phyloP scores from a whole-genome alignment of 2,888 invertebrate genomes.

The Cynaeus angustus region DNA sequence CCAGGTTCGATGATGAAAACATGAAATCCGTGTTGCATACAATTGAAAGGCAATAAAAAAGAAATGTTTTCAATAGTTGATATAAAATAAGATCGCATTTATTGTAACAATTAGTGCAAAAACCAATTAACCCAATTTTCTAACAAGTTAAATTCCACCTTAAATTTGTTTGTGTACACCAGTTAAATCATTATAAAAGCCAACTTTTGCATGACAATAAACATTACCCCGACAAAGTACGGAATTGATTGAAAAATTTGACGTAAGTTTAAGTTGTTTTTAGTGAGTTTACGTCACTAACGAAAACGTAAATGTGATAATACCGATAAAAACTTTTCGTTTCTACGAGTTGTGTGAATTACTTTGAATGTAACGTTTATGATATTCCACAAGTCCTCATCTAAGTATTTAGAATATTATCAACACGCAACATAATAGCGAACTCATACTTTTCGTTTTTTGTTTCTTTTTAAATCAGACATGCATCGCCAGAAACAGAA shows the following conservation, averaged over 20 bases:
- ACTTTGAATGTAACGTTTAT: neutral
- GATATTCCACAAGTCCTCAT: neutral
- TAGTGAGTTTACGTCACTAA: neutral
- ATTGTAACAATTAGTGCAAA: too few species aligned
- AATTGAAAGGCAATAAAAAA: too few species aligned
- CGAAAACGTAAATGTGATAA: neutral
- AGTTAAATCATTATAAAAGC: too few species aligned
- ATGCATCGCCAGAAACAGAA: neutral
- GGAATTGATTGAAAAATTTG: constrained; percentile 6
- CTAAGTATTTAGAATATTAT: neutral
- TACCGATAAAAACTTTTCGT: neutral
- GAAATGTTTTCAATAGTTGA: too few species aligned
- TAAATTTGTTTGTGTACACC: too few species aligned
- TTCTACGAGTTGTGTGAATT: neutral
- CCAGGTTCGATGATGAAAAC: too few species aligned
- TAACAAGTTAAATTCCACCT: too few species aligned
- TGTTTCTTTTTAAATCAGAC: neutral
- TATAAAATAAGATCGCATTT: too few species aligned
- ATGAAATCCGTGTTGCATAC: too few species aligned
- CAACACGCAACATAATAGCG: constrained; percentile 8
- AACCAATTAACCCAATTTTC: too few species aligned
- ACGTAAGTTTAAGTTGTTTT: neutral
- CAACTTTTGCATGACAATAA: neutral
- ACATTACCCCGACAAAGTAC: neutral
- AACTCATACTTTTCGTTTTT: constrained; percentile 1